Conservation (phyloP, 2,888 invertebrate genomes). For the Frankliniella fusca region DNA sequence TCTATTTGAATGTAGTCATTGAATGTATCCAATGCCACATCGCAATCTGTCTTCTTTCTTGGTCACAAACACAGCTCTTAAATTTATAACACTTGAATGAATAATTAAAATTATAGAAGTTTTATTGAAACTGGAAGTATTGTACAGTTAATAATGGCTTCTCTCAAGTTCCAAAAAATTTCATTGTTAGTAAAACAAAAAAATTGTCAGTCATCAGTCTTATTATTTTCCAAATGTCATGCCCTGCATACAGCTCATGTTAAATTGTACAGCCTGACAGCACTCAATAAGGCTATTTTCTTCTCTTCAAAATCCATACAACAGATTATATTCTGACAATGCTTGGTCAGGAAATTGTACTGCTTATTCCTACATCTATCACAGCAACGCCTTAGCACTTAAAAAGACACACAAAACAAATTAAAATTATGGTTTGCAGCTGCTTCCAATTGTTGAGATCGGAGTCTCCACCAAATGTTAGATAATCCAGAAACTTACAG, state of each 20-base stretch:
- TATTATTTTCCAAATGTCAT: neutral
- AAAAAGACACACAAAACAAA: neutral
- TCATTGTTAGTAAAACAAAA: slow-evolving; percentile 5
- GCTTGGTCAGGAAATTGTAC: neutral
- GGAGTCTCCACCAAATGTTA: neutral
- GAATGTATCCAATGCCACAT: neutral
- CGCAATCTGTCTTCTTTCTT: neutral
- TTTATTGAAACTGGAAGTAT: neutral
- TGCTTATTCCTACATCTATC: neutral
- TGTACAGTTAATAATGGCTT: neutral
- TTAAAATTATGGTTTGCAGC: neutral
- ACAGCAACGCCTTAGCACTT: neutral
- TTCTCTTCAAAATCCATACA: neutral
- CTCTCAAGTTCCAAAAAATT: neutral
- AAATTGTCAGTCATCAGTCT: neutral
- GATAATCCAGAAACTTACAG: neutral
- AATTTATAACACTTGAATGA: neutral
- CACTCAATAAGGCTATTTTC: neutral
- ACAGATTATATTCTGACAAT: neutral
- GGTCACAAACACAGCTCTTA: neutral
- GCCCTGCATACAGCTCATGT: neutral
- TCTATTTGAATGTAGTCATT: neutral
- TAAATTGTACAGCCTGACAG: neutral
- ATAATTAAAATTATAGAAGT: neutral
- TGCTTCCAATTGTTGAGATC: neutral